These are phyloP conservation scores for Aphis gossypii DNA, from an alignment of 1,140 invertebrate species.

Conservation along the genomic window DNA sequence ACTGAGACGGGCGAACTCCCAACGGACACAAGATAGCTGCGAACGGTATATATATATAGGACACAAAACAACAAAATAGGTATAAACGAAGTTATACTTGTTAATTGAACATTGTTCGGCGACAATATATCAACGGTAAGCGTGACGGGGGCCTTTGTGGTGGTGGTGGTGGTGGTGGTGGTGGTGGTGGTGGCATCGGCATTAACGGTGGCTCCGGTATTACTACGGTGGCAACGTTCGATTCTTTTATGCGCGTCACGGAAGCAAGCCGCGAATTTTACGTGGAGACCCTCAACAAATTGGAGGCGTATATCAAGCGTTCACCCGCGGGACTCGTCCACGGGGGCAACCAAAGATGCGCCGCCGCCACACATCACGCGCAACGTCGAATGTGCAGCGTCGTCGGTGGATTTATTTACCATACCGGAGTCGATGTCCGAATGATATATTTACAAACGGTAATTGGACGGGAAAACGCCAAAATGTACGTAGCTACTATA, in stretches of 20 bases:
- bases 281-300: background rate
- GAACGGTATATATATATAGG: too few relatives aligned
- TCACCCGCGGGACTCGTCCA: conserved; percentile 8
- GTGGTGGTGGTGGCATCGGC: background rate
- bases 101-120: conserved; percentile 42
- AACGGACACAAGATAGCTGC: background rate
- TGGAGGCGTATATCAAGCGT: conserved; percentile 43
- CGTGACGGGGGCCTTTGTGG: background rate
- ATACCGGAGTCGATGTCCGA: conserved; percentile 47
- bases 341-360: conserved; percentile 1
- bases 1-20: background rate
- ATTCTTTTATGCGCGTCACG: background rate
- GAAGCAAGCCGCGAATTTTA: background rate
- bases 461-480: conserved; percentile 30
- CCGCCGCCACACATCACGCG: background rate
- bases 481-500: background rate
- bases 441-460: conserved; percentile 40
- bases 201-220: too few relatives aligned
- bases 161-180: background rate
- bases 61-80: background rate
- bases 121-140: conserved; percentile 27
- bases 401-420: conserved; percentile 39
- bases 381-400: conserved; percentile 41
- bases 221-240: background rate
- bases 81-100: background rate